These are phyloP conservation scores for Urosaurus nigricauda DNA, from an alignment of 2,797 vertebrate genomes.

Conservation along the genomic window DNA sequence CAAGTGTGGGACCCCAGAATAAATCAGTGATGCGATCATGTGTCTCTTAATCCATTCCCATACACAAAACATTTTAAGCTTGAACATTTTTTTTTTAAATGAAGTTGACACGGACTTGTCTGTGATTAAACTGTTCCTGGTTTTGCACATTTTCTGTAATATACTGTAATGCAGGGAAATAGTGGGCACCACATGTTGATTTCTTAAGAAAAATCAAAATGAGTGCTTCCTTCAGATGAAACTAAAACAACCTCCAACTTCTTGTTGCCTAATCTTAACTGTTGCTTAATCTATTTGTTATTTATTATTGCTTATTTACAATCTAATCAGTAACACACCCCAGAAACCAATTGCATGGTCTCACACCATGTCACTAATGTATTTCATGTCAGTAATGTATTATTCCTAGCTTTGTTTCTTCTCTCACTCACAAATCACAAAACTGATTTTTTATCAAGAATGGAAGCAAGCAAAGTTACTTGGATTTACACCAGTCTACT, in stretches of 20 bases:
- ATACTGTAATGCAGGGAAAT: neutral
- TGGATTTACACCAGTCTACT: neutral
- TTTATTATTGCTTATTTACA: neutral
- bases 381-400: neutral
- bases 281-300: too few relatives aligned
- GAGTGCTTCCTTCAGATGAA: neutral
- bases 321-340: neutral
- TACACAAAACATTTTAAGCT: neutral
- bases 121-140: neutral
- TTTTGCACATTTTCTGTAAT: neutral
- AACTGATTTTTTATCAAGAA: neutral
- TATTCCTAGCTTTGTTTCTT: neutral
- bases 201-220: neutral
- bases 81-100: neutral
- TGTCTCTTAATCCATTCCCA: neutral
- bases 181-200: neutral
- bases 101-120: neutral
- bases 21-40: neutral
- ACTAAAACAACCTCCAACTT: neutral
- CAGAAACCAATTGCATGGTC: neutral
- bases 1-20: neutral
- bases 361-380: neutral
- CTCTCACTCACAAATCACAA: neutral
- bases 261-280: neutral
- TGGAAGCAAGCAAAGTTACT: neutral